Evolutionary conservation across 2,113 vertebrate genomes (phyloP), one percentile per base, ranked within the genome.

Genomic region (Myocastor coypus): DNA sequence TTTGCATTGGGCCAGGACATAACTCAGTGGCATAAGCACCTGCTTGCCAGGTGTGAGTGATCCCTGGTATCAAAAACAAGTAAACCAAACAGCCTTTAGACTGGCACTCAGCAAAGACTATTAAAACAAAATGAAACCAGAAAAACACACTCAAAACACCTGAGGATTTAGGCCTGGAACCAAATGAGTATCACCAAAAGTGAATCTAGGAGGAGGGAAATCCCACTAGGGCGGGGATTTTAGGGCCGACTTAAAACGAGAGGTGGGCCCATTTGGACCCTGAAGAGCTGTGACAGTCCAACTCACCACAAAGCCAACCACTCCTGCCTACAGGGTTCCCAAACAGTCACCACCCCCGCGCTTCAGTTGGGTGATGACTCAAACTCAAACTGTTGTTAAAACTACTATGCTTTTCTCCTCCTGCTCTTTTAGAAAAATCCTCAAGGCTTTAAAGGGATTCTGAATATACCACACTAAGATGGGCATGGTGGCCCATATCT

Each of bases 341-440:
- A 68, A 90, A 87, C 24, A 55, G 46, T 52, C 61, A 83, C 42
- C 32, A 37, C 82, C 20, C 26, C 16, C 12, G 22, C 40, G 83
- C 83, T 55, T 93, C 82, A 42, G 52, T 85, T 90, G 77, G n/a
- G 12, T 78, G 28, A 57, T 89, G 85, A 95, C 52, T 96, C 95
- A 95, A 94, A 81, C 30, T 83, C 92, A 96, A 96, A 92, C 40
- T 88, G 22, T 64, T 91, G 50, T 69, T 46, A 90, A 92, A 55
- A 37, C 73, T 80, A 26, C 30, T 19, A 66, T 46, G 37, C 50
- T 89, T 40, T 83, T 7, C 1, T 22, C 46, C 11, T 30, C 26
- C 32, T 28, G 16, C 52, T 69, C 55, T 59, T 83, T 96, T 89
- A 89, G 34, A 13, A 52, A 83, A 73, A 50, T 83, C 59, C 37